Percentiles rank a stretch among this genome's conserved stretches.
Conservation (phyloP, 92 coral and sea anemone genomes). For the Actinostola sp. region DNA sequence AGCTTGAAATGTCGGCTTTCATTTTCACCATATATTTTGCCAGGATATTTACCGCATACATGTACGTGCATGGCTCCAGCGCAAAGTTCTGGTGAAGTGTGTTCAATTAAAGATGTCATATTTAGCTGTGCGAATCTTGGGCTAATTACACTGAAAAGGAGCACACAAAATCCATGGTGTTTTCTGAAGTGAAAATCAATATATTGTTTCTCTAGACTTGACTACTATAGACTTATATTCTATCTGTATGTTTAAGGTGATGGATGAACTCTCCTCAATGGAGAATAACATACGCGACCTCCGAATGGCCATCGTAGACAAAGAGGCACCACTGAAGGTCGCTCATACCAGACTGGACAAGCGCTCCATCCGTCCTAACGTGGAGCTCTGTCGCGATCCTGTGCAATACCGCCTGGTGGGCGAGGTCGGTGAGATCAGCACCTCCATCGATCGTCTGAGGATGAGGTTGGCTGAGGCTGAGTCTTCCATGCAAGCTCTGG, state of each 20-base stretch:
- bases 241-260: conserved; percentile 52
- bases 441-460: conserved; percentile 89
- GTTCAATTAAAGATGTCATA: too few species aligned
- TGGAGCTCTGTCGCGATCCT: conserved; percentile 94
- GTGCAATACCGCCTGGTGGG: conserved; percentile 95
- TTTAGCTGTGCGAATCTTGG: too few species aligned
- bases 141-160: too few species aligned
- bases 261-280: conserved; percentile 95
- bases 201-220: neutral
- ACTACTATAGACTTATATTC: neutral
- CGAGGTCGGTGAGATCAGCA: conserved; percentile 91
- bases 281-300: conserved; percentile 92
- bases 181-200: too few species aligned
- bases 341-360: conserved; percentile 98
- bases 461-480: conserved; percentile 95
- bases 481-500: conserved; percentile 81
- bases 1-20: too few species aligned
- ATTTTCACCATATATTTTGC: too few species aligned
- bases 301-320: conserved; percentile 80
- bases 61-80: too few species aligned
- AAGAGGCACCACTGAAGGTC: conserved; percentile 91
- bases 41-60: too few species aligned
- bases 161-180: too few species aligned
- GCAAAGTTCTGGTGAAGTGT: too few species aligned
- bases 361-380: conserved; percentile 95